Evolutionary conservation across 2,797 vertebrate genomes (phyloP).

Genomic region (Myoxocephalus aenaeus): DNA sequence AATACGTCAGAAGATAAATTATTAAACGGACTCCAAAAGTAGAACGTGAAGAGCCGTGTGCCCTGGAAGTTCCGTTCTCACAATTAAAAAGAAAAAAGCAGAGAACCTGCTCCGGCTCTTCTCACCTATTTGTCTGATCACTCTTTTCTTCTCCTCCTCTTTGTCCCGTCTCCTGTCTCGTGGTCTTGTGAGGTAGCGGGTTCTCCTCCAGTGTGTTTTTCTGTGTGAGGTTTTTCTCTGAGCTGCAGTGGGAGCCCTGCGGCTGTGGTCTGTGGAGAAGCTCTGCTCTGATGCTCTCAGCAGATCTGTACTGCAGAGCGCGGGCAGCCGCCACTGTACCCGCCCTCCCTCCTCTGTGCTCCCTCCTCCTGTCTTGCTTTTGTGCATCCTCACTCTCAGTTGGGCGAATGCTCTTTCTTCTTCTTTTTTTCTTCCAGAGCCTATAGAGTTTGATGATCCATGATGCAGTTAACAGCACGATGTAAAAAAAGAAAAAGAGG

Average conservation of each 20-base stretch:
- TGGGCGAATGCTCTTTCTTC: slow-evolving; percentile 27
- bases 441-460: slow-evolving; percentile 3
- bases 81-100: slow-evolving; percentile 19
- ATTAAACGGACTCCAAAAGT: slow-evolving; percentile 67
- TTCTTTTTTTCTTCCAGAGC: slow-evolving; percentile 14
- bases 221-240: slow-evolving; percentile 33
- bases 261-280: slow-evolving; percentile 67
- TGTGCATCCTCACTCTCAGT: slow-evolving; percentile 54
- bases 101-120: slow-evolving; percentile 14
- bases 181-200: slow-evolving; percentile 37
- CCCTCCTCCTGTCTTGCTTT: slow-evolving; percentile 62
- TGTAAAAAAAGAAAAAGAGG: not conserved
- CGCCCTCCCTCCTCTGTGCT: slow-evolving; percentile 48
- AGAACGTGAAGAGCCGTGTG: slow-evolving; percentile 22
- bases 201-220: slow-evolving; percentile 22
- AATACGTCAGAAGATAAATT: slow-evolving; percentile 65
- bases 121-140: slow-evolving; percentile 31
- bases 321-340: slow-evolving; percentile 62
- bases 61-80: slow-evolving; percentile 63
- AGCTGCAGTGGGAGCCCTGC: slow-evolving; percentile 67
- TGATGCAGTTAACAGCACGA: not conserved
- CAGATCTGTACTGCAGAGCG: slow-evolving; percentile 78
- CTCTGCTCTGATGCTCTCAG: slow-evolving; percentile 68
- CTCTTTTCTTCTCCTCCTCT: slow-evolving; percentile 35
- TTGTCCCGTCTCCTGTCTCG: slow-evolving; percentile 9